Evolutionary conservation across 2,113 vertebrate species (phyloP).

Genomic region (Butorides virescens): DNA sequence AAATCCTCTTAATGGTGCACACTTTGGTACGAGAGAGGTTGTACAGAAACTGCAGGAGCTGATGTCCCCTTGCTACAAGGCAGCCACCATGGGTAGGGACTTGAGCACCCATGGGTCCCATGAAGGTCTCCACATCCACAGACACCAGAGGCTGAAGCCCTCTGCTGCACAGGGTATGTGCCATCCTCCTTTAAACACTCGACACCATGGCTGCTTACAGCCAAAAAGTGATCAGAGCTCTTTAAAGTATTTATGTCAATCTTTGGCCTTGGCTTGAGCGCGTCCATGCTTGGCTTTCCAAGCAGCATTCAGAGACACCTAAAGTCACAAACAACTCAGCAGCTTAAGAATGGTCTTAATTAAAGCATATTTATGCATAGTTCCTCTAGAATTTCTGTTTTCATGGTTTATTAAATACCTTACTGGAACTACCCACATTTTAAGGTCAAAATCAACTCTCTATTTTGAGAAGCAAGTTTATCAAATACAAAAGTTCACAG

Average conservation of each 20-base stretch:
- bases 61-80: background rate
- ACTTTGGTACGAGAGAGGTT: background rate
- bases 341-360: background rate
- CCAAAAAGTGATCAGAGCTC: background rate
- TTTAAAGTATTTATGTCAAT: background rate
- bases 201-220: background rate
- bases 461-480: background rate
- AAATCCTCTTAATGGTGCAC: background rate
- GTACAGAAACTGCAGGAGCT: rapidly evolving
- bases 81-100: background rate
- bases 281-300: background rate
- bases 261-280: background rate
- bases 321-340: background rate
- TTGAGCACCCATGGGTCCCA: rapidly evolving
- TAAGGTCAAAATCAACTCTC: background rate
- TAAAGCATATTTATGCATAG: background rate
- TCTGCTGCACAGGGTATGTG: background rate
- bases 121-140: background rate
- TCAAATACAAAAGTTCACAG: background rate
- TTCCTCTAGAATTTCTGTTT: background rate
- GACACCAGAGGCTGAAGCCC: background rate
- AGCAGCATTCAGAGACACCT: background rate
- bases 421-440: background rate
- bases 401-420: background rate
- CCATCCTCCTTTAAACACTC: background rate